Percentiles rank a stretch among this genome's conserved stretches.
phyloP scores from a whole-genome alignment of 2,797 vertebrate species.

The Hypotaenidia philippensis region DNA sequence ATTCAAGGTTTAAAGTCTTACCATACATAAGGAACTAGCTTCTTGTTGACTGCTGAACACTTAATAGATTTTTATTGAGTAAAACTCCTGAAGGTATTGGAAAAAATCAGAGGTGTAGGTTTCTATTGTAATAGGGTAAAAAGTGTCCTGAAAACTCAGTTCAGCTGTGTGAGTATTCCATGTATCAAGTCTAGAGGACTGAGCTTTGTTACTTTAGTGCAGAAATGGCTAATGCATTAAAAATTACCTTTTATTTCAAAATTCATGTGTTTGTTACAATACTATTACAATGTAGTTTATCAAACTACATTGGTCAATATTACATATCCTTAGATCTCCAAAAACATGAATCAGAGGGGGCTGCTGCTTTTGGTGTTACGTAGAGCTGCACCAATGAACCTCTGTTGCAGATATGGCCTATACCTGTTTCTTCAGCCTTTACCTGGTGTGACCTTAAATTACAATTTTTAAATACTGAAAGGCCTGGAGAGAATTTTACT shows the following conservation, averaged over 20 bases:
- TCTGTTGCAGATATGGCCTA: background rate
- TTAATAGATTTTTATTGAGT: background rate
- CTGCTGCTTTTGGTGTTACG: background rate
- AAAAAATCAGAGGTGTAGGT: background rate
- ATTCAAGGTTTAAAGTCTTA: background rate
- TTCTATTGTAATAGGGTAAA: background rate
- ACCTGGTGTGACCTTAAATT: background rate
- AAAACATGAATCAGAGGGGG: background rate
- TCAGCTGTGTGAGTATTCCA: background rate
- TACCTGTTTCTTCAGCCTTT: background rate
- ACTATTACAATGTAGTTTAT: background rate
- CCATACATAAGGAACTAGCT: background rate
- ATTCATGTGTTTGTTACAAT: too few relatives aligned
- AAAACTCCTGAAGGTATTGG: background rate
- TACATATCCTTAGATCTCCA: background rate
- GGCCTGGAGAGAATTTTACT: background rate
- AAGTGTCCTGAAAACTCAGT: background rate
- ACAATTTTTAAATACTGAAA: background rate
- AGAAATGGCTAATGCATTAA: background rate
- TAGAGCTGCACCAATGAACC: background rate
- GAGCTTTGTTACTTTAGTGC: background rate
- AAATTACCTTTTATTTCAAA: background rate
- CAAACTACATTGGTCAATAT: background rate
- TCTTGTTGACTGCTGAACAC: background rate
- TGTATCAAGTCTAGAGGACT: background rate